These are phyloP conservation scores for Percopsis transmontana DNA, from an alignment of 2,113 vertebrate species.

Conservation along the genomic window DNA sequence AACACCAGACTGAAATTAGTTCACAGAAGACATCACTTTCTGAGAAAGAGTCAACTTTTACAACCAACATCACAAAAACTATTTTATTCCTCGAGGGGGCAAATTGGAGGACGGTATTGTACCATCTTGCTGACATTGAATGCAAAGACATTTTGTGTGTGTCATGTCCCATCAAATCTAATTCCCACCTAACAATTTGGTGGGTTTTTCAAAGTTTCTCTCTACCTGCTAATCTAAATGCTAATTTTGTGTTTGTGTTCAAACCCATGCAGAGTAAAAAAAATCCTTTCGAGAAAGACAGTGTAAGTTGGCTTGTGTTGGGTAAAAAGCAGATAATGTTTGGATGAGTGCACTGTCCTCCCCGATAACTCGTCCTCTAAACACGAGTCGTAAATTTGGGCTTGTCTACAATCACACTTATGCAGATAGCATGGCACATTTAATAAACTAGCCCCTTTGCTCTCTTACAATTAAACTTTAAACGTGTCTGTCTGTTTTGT, in stretches of 20 bases:
- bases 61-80: conserved; percentile 18
- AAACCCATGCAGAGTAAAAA: conserved; percentile 26
- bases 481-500: conserved; percentile 23
- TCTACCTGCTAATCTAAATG: conserved; percentile 66
- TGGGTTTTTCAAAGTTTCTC: conserved; percentile 40
- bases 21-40: conserved; percentile 18
- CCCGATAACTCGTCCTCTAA: conserved; percentile 52
- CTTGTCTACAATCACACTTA: conserved; percentile 19
- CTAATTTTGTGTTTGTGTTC: conserved; percentile 62
- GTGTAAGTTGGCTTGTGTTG: conserved; percentile 9
- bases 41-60: conserved; percentile 2
- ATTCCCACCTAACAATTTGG: conserved; percentile 42
- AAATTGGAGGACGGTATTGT: conserved; percentile 4
- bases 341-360: conserved; percentile 42
- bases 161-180: conserved; percentile 51
- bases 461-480: conserved; percentile 13
- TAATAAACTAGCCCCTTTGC: conserved; percentile 33
- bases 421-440: conserved; percentile 29
- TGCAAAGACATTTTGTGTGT: conserved; percentile 39
- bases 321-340: conserved; percentile 53
- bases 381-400: conserved; percentile 54
- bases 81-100: conserved; percentile 30
- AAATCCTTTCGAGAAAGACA: conserved; percentile 42
- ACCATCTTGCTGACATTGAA: conserved; percentile 16
- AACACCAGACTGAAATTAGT: background rate